Evolutionary conservation across 2,888 invertebrate genomes (phyloP).

Genomic region (Linhomoeus sp.): DNA sequence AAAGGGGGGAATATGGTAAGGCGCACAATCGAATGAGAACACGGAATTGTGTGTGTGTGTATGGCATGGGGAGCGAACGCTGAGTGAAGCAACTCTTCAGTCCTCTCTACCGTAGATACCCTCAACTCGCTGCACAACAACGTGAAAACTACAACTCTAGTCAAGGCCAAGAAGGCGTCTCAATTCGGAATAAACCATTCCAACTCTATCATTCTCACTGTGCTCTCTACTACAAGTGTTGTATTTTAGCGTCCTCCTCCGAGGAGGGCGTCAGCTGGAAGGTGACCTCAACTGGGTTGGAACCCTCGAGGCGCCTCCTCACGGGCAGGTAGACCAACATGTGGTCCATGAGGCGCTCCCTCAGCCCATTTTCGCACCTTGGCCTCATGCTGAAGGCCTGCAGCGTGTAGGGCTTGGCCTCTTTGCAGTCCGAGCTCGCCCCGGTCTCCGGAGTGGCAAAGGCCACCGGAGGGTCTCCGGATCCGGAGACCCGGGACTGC

Average conservation of each 20-base stretch:
- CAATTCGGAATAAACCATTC: too few relatives aligned
- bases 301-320: neutral
- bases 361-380: neutral
- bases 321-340: constrained; percentile 1
- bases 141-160: neutral
- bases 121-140: too few relatives aligned
- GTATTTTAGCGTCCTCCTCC: neutral
- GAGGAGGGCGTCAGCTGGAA: neutral
- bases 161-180: too few relatives aligned
- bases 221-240: neutral
- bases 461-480: neutral
- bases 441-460: neutral
- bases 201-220: neutral
- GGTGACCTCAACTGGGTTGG: neutral
- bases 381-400: neutral
- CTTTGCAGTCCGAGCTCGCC: too few relatives aligned
- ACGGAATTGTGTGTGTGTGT: neutral
- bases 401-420: neutral
- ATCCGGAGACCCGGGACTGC: neutral
- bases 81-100: too few relatives aligned
- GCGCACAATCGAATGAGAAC: too few relatives aligned
- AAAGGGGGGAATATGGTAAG: too few relatives aligned
- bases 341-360: neutral
- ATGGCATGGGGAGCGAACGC: too few relatives aligned
- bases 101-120: too few relatives aligned